phyloP scores from a whole-genome alignment of 2,113 vertebrate genomes.

The Mesoclemmys tuberculata region DNA sequence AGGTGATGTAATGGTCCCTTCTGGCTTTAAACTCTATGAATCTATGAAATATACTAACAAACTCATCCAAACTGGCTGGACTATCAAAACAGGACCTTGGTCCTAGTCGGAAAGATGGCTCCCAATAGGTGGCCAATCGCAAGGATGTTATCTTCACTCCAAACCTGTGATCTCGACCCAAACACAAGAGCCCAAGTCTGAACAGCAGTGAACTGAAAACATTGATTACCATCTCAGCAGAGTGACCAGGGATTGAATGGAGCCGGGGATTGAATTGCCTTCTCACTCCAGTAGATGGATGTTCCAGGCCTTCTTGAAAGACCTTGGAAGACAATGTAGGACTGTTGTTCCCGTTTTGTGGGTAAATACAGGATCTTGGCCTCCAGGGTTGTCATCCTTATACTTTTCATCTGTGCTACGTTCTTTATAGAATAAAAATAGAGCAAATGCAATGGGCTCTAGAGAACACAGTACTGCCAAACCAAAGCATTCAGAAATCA shows the following conservation, averaged over 20 bases:
- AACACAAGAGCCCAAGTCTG: too few species aligned
- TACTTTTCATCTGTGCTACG: neutral
- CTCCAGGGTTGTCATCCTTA: neutral
- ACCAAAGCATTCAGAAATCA: neutral
- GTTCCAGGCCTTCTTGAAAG: neutral
- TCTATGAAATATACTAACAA: too few species aligned
- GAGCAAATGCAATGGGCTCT: neutral
- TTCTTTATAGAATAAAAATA: neutral
- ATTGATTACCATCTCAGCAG: too few species aligned
- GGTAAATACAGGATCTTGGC: neutral
- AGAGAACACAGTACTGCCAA: neutral
- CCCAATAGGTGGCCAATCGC: too few species aligned
- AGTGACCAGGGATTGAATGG: neutral
- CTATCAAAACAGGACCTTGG: too few species aligned
- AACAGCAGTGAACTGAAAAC: too few species aligned
- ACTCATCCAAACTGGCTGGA: too few species aligned
- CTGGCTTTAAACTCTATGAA: too few species aligned
- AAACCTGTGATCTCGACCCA: too few species aligned
- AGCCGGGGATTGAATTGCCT: neutral
- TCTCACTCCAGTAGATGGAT: neutral
- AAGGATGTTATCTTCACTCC: too few species aligned
- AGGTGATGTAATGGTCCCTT: too few species aligned
- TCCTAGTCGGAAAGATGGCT: too few species aligned
- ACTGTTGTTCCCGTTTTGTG: neutral
- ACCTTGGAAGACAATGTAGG: neutral